Percentiles rank a stretch among this genome's conserved stretches.
Evolutionary conservation across 1,140 invertebrate species (phyloP).

Genomic region (Zaprionus ornatus): DNA sequence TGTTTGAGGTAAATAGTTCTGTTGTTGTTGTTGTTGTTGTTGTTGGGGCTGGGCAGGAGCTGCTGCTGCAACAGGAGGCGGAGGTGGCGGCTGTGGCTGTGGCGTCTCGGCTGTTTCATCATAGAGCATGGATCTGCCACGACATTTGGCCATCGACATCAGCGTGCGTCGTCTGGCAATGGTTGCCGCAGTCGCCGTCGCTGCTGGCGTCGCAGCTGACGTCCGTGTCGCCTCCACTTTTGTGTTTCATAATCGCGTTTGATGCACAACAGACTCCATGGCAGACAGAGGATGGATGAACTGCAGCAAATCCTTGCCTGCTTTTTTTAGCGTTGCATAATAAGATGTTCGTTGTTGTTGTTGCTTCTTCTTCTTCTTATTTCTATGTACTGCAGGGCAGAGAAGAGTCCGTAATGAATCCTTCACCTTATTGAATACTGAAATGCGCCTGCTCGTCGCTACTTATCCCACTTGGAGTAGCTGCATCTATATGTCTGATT

Average conservation of each 20-base stretch:
- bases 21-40: slow-evolving; percentile 57
- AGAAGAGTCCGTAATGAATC: neutral
- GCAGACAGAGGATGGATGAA: slow-evolving; percentile 20
- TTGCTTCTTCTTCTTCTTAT: neutral
- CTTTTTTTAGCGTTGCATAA: slow-evolving; percentile 53
- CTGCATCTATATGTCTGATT: neutral
- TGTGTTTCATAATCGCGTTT: slow-evolving; percentile 74
- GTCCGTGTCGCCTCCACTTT: slow-evolving; percentile 66
- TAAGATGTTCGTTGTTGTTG: slow-evolving; percentile 16
- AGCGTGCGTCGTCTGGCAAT: slow-evolving; percentile 65
- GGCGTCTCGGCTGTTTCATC: slow-evolving; percentile 53
- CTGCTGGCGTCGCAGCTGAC: slow-evolving; percentile 45
- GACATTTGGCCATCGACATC: slow-evolving; percentile 75
- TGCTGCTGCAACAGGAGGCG: slow-evolving; percentile 23
- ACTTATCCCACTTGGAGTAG: neutral
- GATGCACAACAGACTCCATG: slow-evolving; percentile 46
- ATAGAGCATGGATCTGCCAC: slow-evolving; percentile 59
- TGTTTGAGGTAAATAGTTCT: slow-evolving; percentile 82
- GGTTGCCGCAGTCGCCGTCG: slow-evolving; percentile 51
- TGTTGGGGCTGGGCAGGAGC: slow-evolving; percentile 26
- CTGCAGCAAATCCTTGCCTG: slow-evolving; percentile 12
- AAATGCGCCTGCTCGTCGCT: neutral
- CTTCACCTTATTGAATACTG: too few species aligned
- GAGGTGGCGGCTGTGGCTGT: slow-evolving; percentile 17
- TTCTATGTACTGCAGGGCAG: neutral